Evolutionary conservation across 2,113 vertebrate species (phyloP).

Genomic region (Anas platyrhynchos): DNA sequence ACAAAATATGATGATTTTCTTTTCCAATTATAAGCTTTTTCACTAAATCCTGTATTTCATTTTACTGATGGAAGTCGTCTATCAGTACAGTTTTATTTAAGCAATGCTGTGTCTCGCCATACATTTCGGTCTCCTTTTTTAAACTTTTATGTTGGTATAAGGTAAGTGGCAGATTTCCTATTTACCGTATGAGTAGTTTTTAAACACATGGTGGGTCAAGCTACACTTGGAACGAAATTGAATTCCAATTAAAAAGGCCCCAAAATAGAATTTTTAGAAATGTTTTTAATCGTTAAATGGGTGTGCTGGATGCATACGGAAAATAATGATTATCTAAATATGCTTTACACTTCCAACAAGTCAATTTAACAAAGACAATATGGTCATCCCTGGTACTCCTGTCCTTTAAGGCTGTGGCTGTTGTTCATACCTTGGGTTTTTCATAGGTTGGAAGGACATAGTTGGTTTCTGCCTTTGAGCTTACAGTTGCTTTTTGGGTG

Average conservation of each 20-base stretch:
- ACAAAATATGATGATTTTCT: neutral
- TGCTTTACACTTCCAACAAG: neutral
- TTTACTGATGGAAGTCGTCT: neutral
- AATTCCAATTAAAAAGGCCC: slow-evolving; percentile 45
- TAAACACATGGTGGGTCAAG: slow-evolving; percentile 45
- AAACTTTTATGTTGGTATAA: neutral
- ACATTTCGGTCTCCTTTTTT: neutral
- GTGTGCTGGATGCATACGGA: neutral
- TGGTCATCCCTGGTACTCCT: neutral
- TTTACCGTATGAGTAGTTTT: slow-evolving; percentile 28
- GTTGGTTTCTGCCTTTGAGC: neutral
- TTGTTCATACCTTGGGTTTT: neutral
- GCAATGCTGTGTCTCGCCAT: neutral
- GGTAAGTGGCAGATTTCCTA: slow-evolving; percentile 11
- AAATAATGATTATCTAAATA: slow-evolving; percentile 11
- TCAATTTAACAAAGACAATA: neutral
- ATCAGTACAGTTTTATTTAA: neutral
- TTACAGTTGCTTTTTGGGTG: neutral
- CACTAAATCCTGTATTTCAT: neutral
- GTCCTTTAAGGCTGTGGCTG: neutral
- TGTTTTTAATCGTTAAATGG: neutral
- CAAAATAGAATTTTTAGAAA: neutral
- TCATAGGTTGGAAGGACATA: neutral
- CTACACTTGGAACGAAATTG: neutral
- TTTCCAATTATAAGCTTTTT: neutral